These are phyloP conservation scores for Sarcoramphus papa DNA, from an alignment of 2,797 vertebrate species.

Conservation along the genomic window DNA sequence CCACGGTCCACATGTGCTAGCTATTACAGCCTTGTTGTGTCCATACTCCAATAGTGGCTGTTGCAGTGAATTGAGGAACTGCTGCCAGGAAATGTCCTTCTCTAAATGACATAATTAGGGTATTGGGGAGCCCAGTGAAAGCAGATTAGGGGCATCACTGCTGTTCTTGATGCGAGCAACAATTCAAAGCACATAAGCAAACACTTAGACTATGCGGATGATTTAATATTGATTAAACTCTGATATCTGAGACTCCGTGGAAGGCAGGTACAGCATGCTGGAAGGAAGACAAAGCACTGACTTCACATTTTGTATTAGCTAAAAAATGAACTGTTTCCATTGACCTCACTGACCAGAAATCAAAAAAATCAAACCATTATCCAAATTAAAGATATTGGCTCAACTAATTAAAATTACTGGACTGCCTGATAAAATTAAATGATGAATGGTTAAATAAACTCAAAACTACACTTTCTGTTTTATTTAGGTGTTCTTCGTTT, in stretches of 20 bases:
- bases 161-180: slow-evolving; percentile 58
- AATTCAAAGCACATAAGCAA: slow-evolving; percentile 74
- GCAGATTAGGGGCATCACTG: slow-evolving; percentile 67
- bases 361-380: slow-evolving; percentile 44
- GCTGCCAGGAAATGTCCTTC: slow-evolving; percentile 76
- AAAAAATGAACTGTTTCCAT: slow-evolving; percentile 36
- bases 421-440: not conserved
- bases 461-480: not conserved
- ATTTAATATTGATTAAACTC: slow-evolving; percentile 69
- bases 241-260: slow-evolving; percentile 51
- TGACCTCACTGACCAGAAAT: slow-evolving; percentile 49
- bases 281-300: slow-evolving; percentile 36
- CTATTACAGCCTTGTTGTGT: slow-evolving; percentile 72
- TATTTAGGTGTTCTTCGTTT: not conserved
- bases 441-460: not conserved
- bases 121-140: slow-evolving; percentile 60
- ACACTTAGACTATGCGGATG: slow-evolving; percentile 61
- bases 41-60: slow-evolving; percentile 53
- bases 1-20: slow-evolving; percentile 72
- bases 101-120: slow-evolving; percentile 76
- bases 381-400: slow-evolving; percentile 43
- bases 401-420: not conserved
- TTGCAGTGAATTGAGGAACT: slow-evolving; percentile 64
- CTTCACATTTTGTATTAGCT: slow-evolving; percentile 22
- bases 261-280: slow-evolving; percentile 46